A percentile compares a stretch with the other conserved stretches of the same genome.
Conservation (phyloP, 2,797 vertebrate genomes). For the Hylomyscus alleni region DNA sequence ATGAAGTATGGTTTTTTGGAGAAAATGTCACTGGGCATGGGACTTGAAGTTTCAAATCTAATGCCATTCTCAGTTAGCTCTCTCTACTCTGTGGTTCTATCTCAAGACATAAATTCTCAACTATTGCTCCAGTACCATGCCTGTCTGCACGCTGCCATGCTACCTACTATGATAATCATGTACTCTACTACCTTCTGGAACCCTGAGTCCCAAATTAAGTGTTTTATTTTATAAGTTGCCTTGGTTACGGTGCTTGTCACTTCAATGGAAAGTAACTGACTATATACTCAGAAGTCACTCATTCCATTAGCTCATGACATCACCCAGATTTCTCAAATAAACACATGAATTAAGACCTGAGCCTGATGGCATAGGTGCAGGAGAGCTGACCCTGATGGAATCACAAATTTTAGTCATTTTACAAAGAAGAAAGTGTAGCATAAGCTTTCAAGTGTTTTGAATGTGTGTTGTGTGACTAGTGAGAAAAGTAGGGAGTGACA, state of each 20-base stretch:
- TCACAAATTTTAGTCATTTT: constrained; percentile 75
- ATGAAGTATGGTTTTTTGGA: neutral
- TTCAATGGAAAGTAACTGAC: neutral
- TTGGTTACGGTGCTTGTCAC: neutral
- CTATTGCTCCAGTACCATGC: neutral
- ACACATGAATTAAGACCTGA: constrained; percentile 77
- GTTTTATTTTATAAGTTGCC: neutral
- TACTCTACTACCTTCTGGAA: neutral
- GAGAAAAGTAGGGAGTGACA: neutral
- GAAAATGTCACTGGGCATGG: neutral
- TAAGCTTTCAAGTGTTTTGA: constrained; percentile 23
- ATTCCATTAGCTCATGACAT: constrained; percentile 77
- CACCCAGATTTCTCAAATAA: constrained; percentile 81
- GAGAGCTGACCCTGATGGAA: neutral
- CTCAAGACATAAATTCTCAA: neutral
- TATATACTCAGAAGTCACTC: constrained; percentile 72
- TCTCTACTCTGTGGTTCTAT: neutral
- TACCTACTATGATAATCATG: neutral
- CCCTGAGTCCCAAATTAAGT: neutral
- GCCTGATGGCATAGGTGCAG: neutral
- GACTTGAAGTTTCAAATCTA: neutral
- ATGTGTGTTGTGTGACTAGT: neutral
- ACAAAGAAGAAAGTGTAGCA: neutral
- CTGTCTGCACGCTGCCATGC: neutral
- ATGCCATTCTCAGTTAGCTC: neutral